Base-by-base conservation (phyloP, 2,797 vertebrate species). In the Lagorchestes hirsutus region DNA sequence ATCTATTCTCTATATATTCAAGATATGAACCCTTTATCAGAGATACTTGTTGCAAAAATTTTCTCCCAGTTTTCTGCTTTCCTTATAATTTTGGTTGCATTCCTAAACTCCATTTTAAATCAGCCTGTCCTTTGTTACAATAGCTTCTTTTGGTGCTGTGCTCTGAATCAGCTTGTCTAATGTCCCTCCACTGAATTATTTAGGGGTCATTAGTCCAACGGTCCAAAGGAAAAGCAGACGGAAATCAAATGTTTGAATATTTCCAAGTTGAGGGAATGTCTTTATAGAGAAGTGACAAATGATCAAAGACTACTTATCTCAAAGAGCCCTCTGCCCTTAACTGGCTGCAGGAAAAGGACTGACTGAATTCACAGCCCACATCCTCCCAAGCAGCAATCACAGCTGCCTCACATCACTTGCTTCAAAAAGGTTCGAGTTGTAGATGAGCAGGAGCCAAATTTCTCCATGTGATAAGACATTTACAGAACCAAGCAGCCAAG, bases 391-490 rank as follows among this genome's bases (percentile, higher is more conserved):
- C 96, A 74, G 29, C 87, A 95, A 87, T 9, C n/a, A 90, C 96
- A 92, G 54, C 16, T 97, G 95, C 87, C 4, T 0, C 87, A 6
- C 22, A 29, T 24, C 5, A 93, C 50, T 57, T 0, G 4, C 74
- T 54, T 96, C 93, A 40, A 13, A 67, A 90, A 90, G 95, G 74
- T 97, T 94, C 54, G 59, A 59, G n/a, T 55, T 97, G 74, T 58
- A 92, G 90, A 93, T 97, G 95, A 97, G 31, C 29, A n/a, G 62
- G 90, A 92, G 59, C 92, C 57, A 96, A 93, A 50, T 91, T 97
- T 57, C 34, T 28, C 96, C 56, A 93, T 91, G 97, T 97, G 98
- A 22, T 34, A 96, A 97, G 58, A 90, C 31, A 54, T 91, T 93
- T 95, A 92, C 34, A 94, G 95, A 95, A 82, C 3, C 82, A 90